Evolutionary conservation across 2,888 invertebrate genomes (phyloP), one percentile per base, ranked within the genome.

Genomic region (Strigamia transsilvanica): DNA sequence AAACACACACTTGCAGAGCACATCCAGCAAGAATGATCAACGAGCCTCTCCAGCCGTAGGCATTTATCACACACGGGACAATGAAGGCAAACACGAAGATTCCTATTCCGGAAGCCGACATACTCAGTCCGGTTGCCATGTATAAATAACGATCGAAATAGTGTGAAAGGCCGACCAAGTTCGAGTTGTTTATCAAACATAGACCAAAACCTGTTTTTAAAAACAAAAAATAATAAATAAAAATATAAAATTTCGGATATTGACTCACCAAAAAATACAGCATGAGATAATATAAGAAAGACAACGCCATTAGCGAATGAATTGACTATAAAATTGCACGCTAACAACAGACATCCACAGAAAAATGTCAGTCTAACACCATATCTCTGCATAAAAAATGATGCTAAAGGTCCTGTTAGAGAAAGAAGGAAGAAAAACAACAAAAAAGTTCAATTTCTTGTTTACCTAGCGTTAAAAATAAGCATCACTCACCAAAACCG

Each of bases 1-100:
- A 23, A 21, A 56, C 23, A 32, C 82, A 82, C 2, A 23, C 13
- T n/a, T 82, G 82, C n/a, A 82, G 21, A 4, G 21, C n/a, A n/a
- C 34, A 10, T 32, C 82, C 82, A 32, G 82, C 82, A 12, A 82
- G 18, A 34, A 85, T 83, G 56, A 85, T 78, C 56, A 84, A 83
- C 0, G 85, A 84, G 12, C 85, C 84, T 13, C 85, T 82, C 85
- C 85, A 85, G 18, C 85, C 85, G 77, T 85, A 86, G 21, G 81
- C 83, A 41, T 77, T 61, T 10, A 85, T 83, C n/a, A 84, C 51
- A 61, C 77, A 79, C 73, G 84, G 83, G 12, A 85, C 81, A 46
- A 84, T 51, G 13, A 84, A 84, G 27, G 84, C 85, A 82, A 85
- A 83, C 21, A 84, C 42, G 80, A 85, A 84, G 51, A 85, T 82